Percentiles rank a stretch among this genome's conserved stretches.
phyloP scores from a whole-genome alignment of 2,888 invertebrate species.

The Schrankia costaestrigalis region DNA sequence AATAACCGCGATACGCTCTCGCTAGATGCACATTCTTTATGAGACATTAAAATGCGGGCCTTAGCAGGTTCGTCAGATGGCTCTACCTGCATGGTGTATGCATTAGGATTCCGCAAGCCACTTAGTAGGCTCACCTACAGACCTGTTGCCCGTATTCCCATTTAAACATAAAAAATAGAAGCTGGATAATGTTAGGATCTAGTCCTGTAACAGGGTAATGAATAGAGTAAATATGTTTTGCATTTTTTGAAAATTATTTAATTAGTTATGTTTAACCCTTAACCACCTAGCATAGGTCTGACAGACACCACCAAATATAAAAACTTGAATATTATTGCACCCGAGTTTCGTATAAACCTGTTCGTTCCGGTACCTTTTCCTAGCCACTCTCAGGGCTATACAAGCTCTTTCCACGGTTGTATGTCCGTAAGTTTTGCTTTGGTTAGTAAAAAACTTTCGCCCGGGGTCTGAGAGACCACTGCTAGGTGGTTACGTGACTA shows the following conservation, averaged over 20 bases:
- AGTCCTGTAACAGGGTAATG: conserved; percentile 44
- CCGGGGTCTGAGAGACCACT: no score
- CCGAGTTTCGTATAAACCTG: no score
- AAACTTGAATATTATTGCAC: no score
- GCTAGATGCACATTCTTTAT: conserved; percentile 28
- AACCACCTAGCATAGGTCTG: no score
- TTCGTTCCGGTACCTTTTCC: no score
- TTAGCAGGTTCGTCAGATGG: conserved; percentile 38
- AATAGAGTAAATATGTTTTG: conserved; percentile 38
- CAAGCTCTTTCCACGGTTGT: no score
- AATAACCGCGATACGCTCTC: conserved; percentile 24
- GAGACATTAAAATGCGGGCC: conserved; percentile 36
- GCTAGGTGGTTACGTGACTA: no score
- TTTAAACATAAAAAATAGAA: conserved; percentile 72
- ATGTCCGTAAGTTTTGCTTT: no score
- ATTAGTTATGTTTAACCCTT: no score
- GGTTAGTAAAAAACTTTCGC: no score
- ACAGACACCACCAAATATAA: no score
- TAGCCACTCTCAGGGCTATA: no score
- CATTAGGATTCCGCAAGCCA: conserved; percentile 69
- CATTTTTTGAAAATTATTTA: background rate
- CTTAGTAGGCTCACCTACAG: conserved; percentile 74
- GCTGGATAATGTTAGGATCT: conserved; percentile 72
- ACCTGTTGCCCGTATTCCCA: conserved; percentile 79
- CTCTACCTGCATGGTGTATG: conserved; percentile 72